These are phyloP conservation scores for Holocentrus rufus DNA, from an alignment of 2,797 vertebrate species.

Conservation along the genomic window DNA sequence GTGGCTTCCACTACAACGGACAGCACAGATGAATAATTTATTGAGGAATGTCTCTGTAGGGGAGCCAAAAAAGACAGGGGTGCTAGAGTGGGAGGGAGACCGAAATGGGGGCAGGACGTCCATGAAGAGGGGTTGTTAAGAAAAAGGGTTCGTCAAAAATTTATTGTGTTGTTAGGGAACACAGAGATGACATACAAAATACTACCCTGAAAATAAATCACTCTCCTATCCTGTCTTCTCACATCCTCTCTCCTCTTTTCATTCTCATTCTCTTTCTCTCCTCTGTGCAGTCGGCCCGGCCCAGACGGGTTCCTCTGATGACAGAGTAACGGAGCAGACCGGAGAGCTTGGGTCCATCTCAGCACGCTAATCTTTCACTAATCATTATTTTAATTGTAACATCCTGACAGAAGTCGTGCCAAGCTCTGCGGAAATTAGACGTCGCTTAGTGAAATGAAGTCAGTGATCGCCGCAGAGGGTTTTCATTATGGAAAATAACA, in stretches of 20 bases:
- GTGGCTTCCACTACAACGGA: slow-evolving; percentile 64
- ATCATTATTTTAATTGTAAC: slow-evolving; percentile 54
- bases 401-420: slow-evolving; percentile 22
- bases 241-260: neutral
- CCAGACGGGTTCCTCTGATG: slow-evolving; percentile 33
- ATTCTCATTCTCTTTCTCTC: neutral
- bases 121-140: neutral
- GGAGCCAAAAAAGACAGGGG: slow-evolving; percentile 56
- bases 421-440: slow-evolving; percentile 27
- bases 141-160: slow-evolving; percentile 28
- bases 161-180: slow-evolving; percentile 15
- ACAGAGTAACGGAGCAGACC: slow-evolving; percentile 22
- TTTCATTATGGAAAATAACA: slow-evolving; percentile 51
- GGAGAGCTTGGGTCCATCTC: slow-evolving; percentile 39
- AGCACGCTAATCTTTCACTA: slow-evolving; percentile 20
- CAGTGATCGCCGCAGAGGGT: slow-evolving; percentile 39
- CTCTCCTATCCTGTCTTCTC: neutral
- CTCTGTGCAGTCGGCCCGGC: slow-evolving; percentile 13
- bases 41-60: slow-evolving; percentile 67
- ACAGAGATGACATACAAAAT: slow-evolving; percentile 22
- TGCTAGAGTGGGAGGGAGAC: slow-evolving; percentile 33
- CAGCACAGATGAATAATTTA: slow-evolving; percentile 63
- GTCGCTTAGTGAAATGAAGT: slow-evolving; percentile 19
- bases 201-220: slow-evolving; percentile 22
- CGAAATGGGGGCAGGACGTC: slow-evolving; percentile 2